A percentile compares a stretch with the other conserved stretches of the same genome.
These are phyloP conservation scores for Platanista minor DNA, from an alignment of 2,113 vertebrate species.

Conservation along the genomic window DNA sequence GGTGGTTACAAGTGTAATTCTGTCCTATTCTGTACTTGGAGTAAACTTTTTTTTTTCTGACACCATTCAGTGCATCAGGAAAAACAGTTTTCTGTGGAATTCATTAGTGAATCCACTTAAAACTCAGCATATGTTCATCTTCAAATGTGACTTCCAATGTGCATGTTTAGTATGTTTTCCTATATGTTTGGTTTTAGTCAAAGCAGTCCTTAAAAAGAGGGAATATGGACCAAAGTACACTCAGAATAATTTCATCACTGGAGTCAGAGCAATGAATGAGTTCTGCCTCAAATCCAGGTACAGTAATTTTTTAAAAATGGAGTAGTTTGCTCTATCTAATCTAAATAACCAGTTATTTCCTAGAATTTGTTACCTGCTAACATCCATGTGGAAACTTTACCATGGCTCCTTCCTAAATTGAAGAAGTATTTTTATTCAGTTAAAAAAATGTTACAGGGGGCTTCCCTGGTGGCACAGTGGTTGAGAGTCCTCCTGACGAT, in stretches of 20 bases:
- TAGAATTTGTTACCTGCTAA: neutral
- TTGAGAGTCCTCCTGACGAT: too few species aligned
- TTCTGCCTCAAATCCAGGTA: conserved; percentile 99
- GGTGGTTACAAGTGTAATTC: neutral
- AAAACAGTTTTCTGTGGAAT: neutral
- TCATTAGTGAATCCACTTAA: neutral
- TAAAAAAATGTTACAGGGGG: neutral
- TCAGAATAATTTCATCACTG: conserved; percentile 98
- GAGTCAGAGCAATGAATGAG: conserved; percentile 98
- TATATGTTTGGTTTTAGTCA: conserved; percentile 83
- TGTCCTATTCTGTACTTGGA: neutral
- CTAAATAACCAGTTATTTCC: neutral
- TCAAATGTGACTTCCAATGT: neutral
- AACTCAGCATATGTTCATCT: neutral
- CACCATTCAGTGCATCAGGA: neutral
- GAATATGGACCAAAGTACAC: conserved; percentile 97
- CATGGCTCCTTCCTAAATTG: neutral
- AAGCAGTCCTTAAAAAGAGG: conserved; percentile 97
- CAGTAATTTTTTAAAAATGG: neutral
- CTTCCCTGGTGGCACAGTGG: too few species aligned
- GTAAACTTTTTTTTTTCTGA: neutral
- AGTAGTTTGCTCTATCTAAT: neutral
- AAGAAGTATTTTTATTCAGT: conserved; percentile 32
- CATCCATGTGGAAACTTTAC: neutral
- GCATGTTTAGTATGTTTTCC: conserved; percentile 10